Evolutionary conservation across 2,797 vertebrate species (phyloP), one percentile per base, ranked within the genome.

Genomic region (Heliangelus exortis): DNA sequence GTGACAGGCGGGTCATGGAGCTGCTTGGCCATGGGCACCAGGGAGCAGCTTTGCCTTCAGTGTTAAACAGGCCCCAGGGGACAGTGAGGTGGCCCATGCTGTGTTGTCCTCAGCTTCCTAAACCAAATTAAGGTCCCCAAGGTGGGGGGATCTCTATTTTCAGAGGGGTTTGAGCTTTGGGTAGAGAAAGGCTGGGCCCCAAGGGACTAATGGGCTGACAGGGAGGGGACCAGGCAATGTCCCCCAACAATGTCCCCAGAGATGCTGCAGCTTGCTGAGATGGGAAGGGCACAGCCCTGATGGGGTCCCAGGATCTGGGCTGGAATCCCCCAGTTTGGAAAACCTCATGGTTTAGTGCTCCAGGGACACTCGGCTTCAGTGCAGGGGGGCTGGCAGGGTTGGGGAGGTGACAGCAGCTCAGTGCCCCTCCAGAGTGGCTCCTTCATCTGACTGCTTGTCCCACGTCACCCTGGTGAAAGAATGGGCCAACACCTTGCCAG

Each of bases 11-110:
- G 80, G 23, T 67, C 25, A 12, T 1, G 1, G 76, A 29, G 51
- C 62, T 4, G 2, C 6, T 1, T 31, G 31, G 12, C 31, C 1
- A 0, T 22, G 2, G 1, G 36, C 4, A 3, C 62, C 0, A 0
- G 6, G 47, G 29, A 66, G 33, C 50, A 68, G 72, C 84, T 91
- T 78, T 53, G 22, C 55, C 29, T 71, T 53, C 1, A 0, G 18
- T n/a, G 39, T 34, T 6, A 45, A 75, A 26, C 12, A 48, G 67
- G n/a, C 54, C 9, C 23, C 45, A 41, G 15, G 36, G n/a, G 28
- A 7, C 31, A 31, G 20, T 1, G 3, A 78, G 57, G 71, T 84
- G 50, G 51, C 45, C 51, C 4, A 0, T 19, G 26, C 22, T 83
- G 21, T 34, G 33, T 23, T 69, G 50, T 62, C 53, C 45, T 73